These are phyloP conservation scores for Chiloscyllium punctatum DNA, from an alignment of 2,797 vertebrate species.

Conservation along the genomic window DNA sequence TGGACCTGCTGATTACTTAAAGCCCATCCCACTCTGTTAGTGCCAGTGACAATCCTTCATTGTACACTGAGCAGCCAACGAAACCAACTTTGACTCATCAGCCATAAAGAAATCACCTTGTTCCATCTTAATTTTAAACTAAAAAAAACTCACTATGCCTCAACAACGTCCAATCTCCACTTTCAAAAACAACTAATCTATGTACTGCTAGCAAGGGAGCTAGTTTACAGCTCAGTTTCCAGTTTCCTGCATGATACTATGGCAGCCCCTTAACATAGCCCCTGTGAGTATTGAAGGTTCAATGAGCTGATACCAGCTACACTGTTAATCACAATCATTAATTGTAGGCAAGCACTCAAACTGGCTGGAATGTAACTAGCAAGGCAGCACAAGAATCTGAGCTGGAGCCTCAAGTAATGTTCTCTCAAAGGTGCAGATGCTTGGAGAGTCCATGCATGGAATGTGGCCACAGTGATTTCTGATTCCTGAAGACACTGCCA, in stretches of 20 bases:
- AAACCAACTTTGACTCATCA: not conserved
- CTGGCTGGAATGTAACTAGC: too few species aligned
- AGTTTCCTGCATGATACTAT: too few species aligned
- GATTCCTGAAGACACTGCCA: too few species aligned
- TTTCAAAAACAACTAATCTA: not conserved
- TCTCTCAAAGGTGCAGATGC: too few species aligned
- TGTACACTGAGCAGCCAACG: not conserved
- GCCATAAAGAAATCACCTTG: not conserved
- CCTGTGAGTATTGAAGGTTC: not conserved
- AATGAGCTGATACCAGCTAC: not conserved
- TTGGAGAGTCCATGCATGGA: too few species aligned
- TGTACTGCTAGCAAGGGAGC: not conserved
- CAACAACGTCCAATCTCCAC: not conserved
- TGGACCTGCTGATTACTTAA: not conserved
- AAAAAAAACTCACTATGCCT: not conserved
- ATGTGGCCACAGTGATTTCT: too few species aligned
- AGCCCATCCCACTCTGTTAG: not conserved
- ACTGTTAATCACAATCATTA: too few species aligned
- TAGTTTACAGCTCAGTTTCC: not conserved
- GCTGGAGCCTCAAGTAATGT: too few species aligned
- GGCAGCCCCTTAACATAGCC: not conserved
- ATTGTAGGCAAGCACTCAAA: too few species aligned
- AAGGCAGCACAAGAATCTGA: too few species aligned
- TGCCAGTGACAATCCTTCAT: not conserved
- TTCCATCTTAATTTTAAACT: not conserved